Percentiles rank a stretch among this genome's conserved stretches.
Evolutionary conservation across 2,797 vertebrate species (phyloP).

Genomic region (Brachymystax lenok): DNA sequence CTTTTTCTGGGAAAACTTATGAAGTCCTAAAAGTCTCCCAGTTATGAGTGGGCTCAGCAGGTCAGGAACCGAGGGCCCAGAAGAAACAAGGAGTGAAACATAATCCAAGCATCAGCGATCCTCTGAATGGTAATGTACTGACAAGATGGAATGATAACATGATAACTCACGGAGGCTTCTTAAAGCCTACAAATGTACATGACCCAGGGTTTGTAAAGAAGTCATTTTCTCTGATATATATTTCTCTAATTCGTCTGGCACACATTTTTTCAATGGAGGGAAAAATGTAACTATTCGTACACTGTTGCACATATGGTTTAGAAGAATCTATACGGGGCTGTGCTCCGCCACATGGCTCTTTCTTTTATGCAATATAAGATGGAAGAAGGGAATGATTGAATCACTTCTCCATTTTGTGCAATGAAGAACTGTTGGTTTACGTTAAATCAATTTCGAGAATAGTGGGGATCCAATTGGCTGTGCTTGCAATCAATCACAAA

Average conservation of each 20-base stretch:
- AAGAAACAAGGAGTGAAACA: constrained; percentile 69
- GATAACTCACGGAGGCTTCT: constrained; percentile 91
- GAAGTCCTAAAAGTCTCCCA: constrained; percentile 81
- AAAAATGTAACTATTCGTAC: constrained; percentile 83
- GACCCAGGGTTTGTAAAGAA: constrained; percentile 87
- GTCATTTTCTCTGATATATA: constrained; percentile 83
- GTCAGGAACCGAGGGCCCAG: constrained; percentile 59
- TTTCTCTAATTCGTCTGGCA: constrained; percentile 86
- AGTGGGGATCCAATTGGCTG: constrained; percentile 82
- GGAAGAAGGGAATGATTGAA: constrained; percentile 83
- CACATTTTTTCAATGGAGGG: constrained; percentile 44
- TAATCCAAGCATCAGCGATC: constrained; percentile 89
- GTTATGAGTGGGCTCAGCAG: constrained; percentile 78
- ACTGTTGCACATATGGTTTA: constrained; percentile 86
- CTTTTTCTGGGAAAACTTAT: constrained; percentile 81
- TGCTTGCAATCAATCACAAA: constrained; percentile 80
- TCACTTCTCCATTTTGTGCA: constrained; percentile 83
- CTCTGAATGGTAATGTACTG: constrained; percentile 90
- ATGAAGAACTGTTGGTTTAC: constrained; percentile 86
- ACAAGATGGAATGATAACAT: constrained; percentile 92
- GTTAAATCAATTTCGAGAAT: constrained; percentile 82
- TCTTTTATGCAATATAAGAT: constrained; percentile 81
- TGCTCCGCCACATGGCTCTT: constrained; percentile 78
- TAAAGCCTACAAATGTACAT: constrained; percentile 85
- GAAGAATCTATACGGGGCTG: constrained; percentile 79